Percentiles rank a stretch among this genome's conserved stretches.
Conservation (phyloP, 2,113 vertebrate genomes). For the Corythornis cristatus region DNA sequence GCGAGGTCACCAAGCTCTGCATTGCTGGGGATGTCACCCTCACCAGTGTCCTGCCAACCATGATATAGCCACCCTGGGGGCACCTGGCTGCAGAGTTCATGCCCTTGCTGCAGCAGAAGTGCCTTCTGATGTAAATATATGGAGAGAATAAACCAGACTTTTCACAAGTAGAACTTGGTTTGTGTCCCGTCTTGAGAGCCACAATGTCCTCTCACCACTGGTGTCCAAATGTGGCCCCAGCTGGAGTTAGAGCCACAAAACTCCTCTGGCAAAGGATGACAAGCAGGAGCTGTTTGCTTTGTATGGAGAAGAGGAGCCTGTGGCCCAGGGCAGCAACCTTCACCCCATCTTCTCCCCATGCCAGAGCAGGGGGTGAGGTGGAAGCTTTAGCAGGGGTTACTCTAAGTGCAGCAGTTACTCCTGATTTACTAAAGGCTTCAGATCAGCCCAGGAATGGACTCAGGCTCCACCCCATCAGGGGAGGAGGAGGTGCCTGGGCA, state of each 20-base stretch:
- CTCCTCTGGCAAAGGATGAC: accelerated
- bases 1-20: conserved; percentile 44
- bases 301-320: background rate
- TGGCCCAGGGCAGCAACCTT: background rate
- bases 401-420: background rate
- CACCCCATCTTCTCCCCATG: background rate
- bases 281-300: background rate
- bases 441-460: background rate
- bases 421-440: background rate
- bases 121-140: background rate
- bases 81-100: accelerated
- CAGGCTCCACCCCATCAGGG: accelerated
- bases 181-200: accelerated
- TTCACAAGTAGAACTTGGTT: background rate
- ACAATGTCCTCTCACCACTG: accelerated
- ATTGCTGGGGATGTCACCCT: conserved; percentile 71
- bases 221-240: background rate
- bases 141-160: conserved; percentile 17
- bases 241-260: background rate
- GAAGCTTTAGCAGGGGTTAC: background rate
- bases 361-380: too few relatives aligned
- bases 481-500: accelerated
- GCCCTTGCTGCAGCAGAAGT: accelerated
- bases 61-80: background rate
- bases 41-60: background rate